Evolutionary conservation across 2,888 invertebrate genomes (phyloP).

Genomic region (Drosophila peninsularis): DNA sequence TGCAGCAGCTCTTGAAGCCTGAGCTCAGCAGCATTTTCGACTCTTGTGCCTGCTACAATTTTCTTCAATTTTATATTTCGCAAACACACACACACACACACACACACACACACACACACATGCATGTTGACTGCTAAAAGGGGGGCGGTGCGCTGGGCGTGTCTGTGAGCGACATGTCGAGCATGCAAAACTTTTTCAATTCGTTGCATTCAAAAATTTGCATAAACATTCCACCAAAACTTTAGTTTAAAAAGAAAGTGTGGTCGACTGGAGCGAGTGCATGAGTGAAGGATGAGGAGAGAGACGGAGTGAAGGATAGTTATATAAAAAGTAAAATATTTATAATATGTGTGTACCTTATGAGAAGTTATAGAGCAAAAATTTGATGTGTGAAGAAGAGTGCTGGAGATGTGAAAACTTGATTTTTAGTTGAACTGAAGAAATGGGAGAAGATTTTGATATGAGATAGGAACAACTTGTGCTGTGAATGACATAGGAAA

Average conservation of each 20-base stretch:
- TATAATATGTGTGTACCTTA: neutral
- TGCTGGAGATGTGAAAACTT: neutral
- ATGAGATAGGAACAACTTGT: too few relatives aligned
- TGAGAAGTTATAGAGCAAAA: neutral
- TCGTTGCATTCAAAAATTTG: conserved; percentile 69
- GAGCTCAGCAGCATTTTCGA: conserved; percentile 46
- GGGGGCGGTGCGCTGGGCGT: conserved; percentile 2
- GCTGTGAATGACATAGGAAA: too few relatives aligned
- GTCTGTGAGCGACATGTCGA: conserved; percentile 43
- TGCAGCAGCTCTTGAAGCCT: conserved; percentile 35
- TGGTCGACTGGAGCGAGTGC: neutral
- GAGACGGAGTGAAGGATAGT: neutral
- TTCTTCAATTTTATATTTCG: conserved; percentile 56
- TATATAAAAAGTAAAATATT: conserved; percentile 2
- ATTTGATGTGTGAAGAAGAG: neutral
- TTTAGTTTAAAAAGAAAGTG: conserved; percentile 8
- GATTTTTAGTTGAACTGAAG: neutral
- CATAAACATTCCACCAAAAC: conserved; percentile 55
- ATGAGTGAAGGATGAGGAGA: neutral
- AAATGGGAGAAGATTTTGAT: neutral
- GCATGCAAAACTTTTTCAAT: conserved; percentile 73
- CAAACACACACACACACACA: conserved; percentile 37
- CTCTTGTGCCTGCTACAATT: conserved; percentile 48
- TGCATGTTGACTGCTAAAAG: conserved; percentile 1
- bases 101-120: conserved; percentile 14